Evolutionary conservation across 2,888 invertebrate genomes (phyloP).

Genomic region (Acheta domesticus): DNA sequence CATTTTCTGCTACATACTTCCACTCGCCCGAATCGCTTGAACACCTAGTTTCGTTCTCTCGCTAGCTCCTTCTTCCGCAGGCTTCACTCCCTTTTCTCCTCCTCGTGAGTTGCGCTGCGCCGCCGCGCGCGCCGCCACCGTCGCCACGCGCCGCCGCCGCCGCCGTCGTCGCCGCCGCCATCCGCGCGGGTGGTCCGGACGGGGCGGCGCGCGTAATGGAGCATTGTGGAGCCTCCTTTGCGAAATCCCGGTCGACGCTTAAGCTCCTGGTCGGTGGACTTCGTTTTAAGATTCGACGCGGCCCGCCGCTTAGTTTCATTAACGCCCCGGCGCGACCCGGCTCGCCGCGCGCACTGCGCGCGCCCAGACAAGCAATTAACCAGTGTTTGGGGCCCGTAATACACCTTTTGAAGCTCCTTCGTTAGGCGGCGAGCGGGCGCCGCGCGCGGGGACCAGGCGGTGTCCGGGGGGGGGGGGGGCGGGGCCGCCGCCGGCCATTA

Average conservation of each 20-base stretch:
- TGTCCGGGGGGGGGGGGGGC: neutral
- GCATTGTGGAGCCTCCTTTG: neutral
- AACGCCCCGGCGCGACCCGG: neutral
- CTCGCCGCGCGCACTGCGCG: neutral
- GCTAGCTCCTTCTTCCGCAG: too few species aligned
- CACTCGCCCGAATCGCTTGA: too few species aligned
- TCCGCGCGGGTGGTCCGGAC: neutral
- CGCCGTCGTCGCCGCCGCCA: too few species aligned
- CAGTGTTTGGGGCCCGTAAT: conserved; percentile 18
- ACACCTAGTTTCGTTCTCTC: too few species aligned
- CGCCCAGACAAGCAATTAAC: conserved; percentile 1
- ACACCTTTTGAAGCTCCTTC: neutral
- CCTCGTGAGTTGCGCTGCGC: too few species aligned
- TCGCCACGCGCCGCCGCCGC: too few species aligned
- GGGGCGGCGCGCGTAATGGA: neutral
- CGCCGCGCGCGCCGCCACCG: too few species aligned
- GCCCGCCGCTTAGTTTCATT: conserved; percentile 11
- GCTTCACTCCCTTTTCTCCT: too few species aligned
- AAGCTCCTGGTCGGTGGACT: neutral
- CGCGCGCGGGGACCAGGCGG: neutral
- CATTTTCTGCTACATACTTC: too few species aligned
- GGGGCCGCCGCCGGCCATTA: neutral
- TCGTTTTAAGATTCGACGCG: neutral
- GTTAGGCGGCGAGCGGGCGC: neutral
- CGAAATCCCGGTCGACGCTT: neutral